phyloP scores from a whole-genome alignment of 2,888 invertebrate genomes.

The Philhelius pedissequus region DNA sequence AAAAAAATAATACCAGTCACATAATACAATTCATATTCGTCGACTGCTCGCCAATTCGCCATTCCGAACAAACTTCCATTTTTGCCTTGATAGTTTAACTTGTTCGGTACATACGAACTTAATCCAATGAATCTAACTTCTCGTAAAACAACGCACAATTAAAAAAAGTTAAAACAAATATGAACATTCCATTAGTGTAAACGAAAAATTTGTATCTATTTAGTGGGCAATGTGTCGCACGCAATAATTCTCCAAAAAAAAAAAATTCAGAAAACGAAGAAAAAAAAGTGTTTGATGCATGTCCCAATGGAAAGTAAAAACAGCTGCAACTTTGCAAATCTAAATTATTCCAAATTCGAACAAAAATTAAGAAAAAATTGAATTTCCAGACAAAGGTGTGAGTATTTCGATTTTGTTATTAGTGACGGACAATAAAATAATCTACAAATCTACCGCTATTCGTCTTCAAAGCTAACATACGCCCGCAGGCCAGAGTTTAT shows the following conservation, averaged over 20 bases:
- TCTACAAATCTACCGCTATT: constrained; percentile 2
- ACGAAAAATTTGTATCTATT: not conserved
- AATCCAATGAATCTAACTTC: not conserved
- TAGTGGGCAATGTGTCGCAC: not conserved
- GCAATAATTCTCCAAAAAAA: not conserved
- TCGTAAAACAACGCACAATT: not conserved
- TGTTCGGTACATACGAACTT: not conserved
- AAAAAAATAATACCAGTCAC: not conserved
- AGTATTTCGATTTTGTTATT: constrained; percentile 10
- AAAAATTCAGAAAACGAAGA: not conserved
- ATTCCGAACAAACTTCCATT: not conserved
- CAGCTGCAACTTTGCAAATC: not conserved
- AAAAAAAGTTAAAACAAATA: not conserved
- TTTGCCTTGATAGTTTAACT: not conserved
- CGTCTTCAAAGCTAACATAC: not conserved
- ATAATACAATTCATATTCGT: not conserved
- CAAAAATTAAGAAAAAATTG: constrained; percentile 1
- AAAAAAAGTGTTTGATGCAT: constrained; percentile 10
- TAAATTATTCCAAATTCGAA: not conserved
- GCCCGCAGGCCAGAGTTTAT: not conserved
- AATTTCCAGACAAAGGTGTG: not conserved
- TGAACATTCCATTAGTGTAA: not conserved
- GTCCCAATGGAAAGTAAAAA: not conserved
- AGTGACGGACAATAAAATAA: not conserved
- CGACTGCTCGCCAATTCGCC: not conserved